These are phyloP conservation scores for Pentamera pediparva DNA, from an alignment of 53 echinoderm and acorn worm genomes.

Conservation along the genomic window DNA sequence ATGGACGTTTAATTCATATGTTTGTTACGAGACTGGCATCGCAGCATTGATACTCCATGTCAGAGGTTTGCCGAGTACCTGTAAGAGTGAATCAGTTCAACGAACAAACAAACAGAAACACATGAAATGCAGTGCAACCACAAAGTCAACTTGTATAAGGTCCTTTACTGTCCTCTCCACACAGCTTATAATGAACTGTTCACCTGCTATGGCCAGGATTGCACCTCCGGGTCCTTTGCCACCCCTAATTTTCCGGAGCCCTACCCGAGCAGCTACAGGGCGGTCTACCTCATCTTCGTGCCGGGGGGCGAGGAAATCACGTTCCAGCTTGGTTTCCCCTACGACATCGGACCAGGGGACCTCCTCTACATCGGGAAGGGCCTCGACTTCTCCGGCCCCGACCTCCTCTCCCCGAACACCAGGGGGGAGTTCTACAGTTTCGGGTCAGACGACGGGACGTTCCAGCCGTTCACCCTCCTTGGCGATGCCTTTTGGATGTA, in stretches of 20 bases:
- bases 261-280: slow-evolving; percentile 13
- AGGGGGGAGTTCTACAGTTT: slow-evolving; percentile 6
- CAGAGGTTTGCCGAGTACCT: too few species aligned
- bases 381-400: not conserved
- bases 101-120: too few species aligned
- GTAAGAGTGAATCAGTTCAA: too few species aligned
- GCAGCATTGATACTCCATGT: too few species aligned
- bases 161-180: too few species aligned
- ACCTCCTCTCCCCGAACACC: slow-evolving; percentile 9
- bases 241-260: slow-evolving; percentile 10
- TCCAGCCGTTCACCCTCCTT: not conserved
- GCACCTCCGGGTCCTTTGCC: not conserved
- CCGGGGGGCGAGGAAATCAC: slow-evolving; percentile 21
- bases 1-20: too few species aligned
- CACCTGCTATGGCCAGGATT: slow-evolving; percentile 21
- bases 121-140: too few species aligned
- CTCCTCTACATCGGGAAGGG: slow-evolving; percentile 5
- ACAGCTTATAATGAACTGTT: not conserved
- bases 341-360: slow-evolving; percentile 20
- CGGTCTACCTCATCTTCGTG: slow-evolving; percentile 22
- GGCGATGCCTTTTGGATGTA: slow-evolving; percentile 30
- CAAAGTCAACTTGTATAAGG: too few species aligned
- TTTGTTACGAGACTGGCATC: too few species aligned
- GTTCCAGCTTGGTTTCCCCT: slow-evolving; percentile 18
- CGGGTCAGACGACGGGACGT: not conserved